These are phyloP conservation scores for Drosophila aldrichi DNA, from an alignment of 2,888 invertebrate genomes.

Conservation along the genomic window DNA sequence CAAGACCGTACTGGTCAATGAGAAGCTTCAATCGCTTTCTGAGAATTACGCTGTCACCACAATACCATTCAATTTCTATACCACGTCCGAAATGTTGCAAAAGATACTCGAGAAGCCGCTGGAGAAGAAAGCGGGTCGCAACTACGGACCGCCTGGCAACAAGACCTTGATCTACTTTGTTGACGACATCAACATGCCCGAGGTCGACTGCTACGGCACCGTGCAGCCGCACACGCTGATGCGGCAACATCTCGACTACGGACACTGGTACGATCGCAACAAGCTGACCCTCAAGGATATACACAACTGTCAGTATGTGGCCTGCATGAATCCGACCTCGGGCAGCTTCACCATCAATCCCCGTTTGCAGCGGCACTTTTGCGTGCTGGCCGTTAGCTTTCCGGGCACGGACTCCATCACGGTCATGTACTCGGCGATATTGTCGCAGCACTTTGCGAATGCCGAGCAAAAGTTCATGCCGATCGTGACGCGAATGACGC, in stretches of 20 bases:
- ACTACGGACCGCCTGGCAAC: conserved; percentile 97
- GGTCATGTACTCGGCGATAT: conserved; percentile 94
- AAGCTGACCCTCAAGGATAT: conserved; percentile 96
- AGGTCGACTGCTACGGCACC: conserved; percentile 95
- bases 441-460: conserved; percentile 94
- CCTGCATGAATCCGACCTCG: conserved; percentile 99
- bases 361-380: conserved; percentile 95
- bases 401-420: conserved; percentile 92
- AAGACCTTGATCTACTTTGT: conserved; percentile 97
- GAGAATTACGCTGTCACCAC: conserved; percentile 96
- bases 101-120: conserved; percentile 96
- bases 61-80: conserved; percentile 98
- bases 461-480: conserved; percentile 92
- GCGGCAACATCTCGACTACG: conserved; percentile 97
- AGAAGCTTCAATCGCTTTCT: conserved; percentile 89
- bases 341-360: conserved; percentile 99
- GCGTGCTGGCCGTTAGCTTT: conserved; percentile 94
- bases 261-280: conserved; percentile 97
- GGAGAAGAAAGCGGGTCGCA: conserved; percentile 98
- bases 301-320: conserved; percentile 98
- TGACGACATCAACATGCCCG: conserved; percentile 99
- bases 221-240: conserved; percentile 98
- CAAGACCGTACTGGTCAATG: conserved; percentile 93
- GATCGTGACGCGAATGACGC: conserved; percentile 89
- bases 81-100: conserved; percentile 96